Percentiles rank a stretch among this genome's conserved stretches.
Conservation (phyloP, 2,113 vertebrate genomes). For the Hylia prasina region DNA sequence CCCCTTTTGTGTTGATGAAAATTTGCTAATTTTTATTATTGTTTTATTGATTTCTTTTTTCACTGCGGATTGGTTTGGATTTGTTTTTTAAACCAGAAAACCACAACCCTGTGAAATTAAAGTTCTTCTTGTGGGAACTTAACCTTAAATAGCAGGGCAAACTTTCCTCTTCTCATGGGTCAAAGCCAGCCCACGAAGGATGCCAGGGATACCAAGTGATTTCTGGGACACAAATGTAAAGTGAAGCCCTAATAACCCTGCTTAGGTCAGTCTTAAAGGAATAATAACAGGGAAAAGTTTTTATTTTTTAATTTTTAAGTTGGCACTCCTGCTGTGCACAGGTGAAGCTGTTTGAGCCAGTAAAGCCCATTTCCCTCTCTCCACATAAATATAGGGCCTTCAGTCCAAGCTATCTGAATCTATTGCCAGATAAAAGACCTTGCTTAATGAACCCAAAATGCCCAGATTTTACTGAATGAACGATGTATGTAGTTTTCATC, state of each 20-base stretch:
- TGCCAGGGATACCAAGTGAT: neutral
- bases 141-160: neutral
- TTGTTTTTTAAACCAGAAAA: neutral
- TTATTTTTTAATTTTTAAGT: neutral
- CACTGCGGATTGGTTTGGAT: neutral
- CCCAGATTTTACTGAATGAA: neutral
- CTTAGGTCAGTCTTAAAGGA: neutral
- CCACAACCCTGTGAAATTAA: neutral
- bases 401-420: neutral
- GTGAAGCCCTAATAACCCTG: neutral
- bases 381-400: neutral
- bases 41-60: neutral
- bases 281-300: neutral
- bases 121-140: conserved; percentile 17
- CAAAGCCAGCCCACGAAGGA: neutral
- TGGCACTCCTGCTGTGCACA: neutral
- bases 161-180: neutral
- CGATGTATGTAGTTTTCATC: neutral
- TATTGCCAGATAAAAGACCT: neutral
- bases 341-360: neutral
- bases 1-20: neutral
- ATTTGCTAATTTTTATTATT: neutral
- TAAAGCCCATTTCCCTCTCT: neutral
- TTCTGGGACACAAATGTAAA: neutral
- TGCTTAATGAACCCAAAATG: neutral